Percentiles rank a stretch among this genome's conserved stretches.
Conservation (phyloP, 2,797 vertebrate species). For the Nyctibius grandis region DNA sequence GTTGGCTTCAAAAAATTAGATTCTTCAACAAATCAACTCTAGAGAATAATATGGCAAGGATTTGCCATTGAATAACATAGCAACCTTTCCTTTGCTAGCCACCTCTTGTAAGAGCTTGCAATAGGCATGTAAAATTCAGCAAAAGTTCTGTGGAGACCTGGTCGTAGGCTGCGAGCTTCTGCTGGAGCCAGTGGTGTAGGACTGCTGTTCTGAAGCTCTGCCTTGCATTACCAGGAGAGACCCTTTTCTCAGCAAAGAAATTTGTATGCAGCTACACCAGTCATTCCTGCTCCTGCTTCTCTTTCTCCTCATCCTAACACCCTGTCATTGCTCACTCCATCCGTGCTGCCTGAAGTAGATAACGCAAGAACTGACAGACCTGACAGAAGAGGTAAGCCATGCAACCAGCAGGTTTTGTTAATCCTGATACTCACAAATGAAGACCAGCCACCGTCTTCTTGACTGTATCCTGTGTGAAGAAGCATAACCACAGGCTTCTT, state of each 20-base stretch:
- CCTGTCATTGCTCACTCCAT: background rate
- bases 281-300: background rate
- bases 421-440: constrained; percentile 74
- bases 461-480: constrained; percentile 55
- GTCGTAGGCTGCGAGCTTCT: background rate
- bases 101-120: background rate
- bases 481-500: background rate
- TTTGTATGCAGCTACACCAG: background rate
- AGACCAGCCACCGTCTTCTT: constrained; percentile 72
- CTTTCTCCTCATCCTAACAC: background rate
- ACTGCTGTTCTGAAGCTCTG: background rate
- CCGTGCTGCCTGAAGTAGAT: background rate
- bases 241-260: background rate
- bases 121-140: background rate
- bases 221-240: background rate
- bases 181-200: background rate
- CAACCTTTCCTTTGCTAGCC: background rate
- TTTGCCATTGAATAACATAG: background rate
- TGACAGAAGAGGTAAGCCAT: background rate
- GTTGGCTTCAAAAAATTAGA: background rate
- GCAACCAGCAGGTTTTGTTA: background rate
- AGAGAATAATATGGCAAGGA: background rate
- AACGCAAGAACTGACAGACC: background rate
- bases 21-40: background rate
- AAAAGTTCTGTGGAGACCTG: background rate